These are phyloP conservation scores for Chondrilla cf. caribensis DNA, from an alignment of 37 sponge, comb jelly and placozoan species.

Conservation along the genomic window DNA sequence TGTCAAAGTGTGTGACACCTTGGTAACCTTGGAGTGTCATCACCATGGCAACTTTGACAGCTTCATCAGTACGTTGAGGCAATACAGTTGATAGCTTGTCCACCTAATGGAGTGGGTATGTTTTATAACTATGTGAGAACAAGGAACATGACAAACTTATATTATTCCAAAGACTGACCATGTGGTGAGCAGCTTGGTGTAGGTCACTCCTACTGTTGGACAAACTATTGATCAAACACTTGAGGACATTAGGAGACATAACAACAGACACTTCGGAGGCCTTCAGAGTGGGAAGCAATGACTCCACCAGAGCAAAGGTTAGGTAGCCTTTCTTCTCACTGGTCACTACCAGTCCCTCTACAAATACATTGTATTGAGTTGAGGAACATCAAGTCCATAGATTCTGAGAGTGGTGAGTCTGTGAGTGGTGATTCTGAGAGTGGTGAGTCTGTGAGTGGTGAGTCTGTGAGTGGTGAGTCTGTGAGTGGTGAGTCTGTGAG, in stretches of 20 bases:
- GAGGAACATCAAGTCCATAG: too few relatives aligned
- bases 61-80: background rate
- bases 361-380: too few relatives aligned
- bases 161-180: slow-evolving; percentile 53
- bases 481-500: too few relatives aligned
- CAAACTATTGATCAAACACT: slow-evolving; percentile 35
- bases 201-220: slow-evolving; percentile 19
- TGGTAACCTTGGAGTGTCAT: background rate
- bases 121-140: too few relatives aligned
- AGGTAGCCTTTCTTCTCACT: background rate
- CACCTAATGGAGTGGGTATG: background rate
- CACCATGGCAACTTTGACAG: background rate
- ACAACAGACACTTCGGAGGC: slow-evolving; percentile 45
- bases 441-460: too few relatives aligned
- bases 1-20: background rate
- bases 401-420: too few relatives aligned
- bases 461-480: too few relatives aligned
- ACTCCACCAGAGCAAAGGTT: background rate
- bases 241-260: slow-evolving; percentile 43
- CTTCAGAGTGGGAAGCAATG: slow-evolving; percentile 34
- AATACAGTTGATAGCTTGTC: background rate
- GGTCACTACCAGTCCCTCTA: too few relatives aligned
- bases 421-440: too few relatives aligned
- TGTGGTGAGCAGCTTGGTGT: slow-evolving; percentile 32
- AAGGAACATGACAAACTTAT: too few relatives aligned